Evolutionary conservation across 2,888 invertebrate genomes (phyloP).

Genomic region (Plagodis pulveraria): DNA sequence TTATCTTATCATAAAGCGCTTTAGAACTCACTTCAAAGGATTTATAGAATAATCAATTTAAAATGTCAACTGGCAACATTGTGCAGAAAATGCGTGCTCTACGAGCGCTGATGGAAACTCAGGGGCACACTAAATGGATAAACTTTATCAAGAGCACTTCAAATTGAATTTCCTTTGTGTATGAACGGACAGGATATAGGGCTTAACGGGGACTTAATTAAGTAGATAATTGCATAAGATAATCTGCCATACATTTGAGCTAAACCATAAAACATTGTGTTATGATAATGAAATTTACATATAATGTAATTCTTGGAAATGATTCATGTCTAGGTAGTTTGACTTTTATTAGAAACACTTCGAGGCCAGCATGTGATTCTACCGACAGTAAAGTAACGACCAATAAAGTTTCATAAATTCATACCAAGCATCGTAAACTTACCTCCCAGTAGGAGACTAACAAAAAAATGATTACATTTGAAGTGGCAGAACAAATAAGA

Average conservation of each 20-base stretch:
- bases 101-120: slow-evolving; percentile 16
- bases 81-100: slow-evolving; percentile 27
- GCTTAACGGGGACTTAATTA: slow-evolving; percentile 49
- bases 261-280: neutral
- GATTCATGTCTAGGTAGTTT: neutral
- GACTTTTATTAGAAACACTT: slow-evolving; percentile 14
- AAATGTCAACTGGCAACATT: slow-evolving; percentile 23
- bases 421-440: slow-evolving; percentile 28
- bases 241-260: slow-evolving; percentile 8
- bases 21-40: slow-evolving; percentile 18
- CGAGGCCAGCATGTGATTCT: slow-evolving; percentile 8
- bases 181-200: slow-evolving; percentile 41
- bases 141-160: slow-evolving; percentile 52
- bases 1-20: slow-evolving; percentile 17
- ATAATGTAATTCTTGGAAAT: slow-evolving; percentile 4
- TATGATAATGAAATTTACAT: no score
- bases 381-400: slow-evolving; percentile 20
- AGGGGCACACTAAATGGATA: slow-evolving; percentile 39
- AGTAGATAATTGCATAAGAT: slow-evolving; percentile 27
- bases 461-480: slow-evolving; percentile 48
- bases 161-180: slow-evolving; percentile 60
- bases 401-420: slow-evolving; percentile 30
- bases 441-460: slow-evolving; percentile 28
- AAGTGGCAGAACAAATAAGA: slow-evolving; percentile 53
- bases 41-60: slow-evolving; percentile 24